Evolutionary conservation across 2,113 vertebrate species (phyloP).

Genomic region (Periophthalmodon schlosseri): DNA sequence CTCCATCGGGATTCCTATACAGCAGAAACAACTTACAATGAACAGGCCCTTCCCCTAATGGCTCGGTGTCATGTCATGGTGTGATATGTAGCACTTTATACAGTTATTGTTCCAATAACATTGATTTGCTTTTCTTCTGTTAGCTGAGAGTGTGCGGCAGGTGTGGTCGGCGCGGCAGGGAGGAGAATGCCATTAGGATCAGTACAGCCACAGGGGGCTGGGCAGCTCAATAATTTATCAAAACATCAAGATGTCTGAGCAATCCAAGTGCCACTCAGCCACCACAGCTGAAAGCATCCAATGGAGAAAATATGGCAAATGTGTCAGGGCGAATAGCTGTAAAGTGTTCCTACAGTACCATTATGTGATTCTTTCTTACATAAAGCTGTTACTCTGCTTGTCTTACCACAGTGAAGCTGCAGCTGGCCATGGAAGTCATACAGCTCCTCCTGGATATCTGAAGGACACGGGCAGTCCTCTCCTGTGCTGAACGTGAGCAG

Average conservation of each 20-base stretch:
- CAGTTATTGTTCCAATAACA: background rate
- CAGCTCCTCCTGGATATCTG: slow-evolving; percentile 91
- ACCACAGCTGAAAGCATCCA: slow-evolving; percentile 12
- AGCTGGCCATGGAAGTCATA: slow-evolving; percentile 95
- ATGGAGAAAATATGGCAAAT: background rate
- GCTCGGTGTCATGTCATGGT: slow-evolving; percentile 9
- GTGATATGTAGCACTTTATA: background rate
- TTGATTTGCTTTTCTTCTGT: background rate
- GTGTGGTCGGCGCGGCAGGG: slow-evolving; percentile 2
- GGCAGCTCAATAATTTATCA: slow-evolving; percentile 66
- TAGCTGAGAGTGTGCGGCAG: background rate
- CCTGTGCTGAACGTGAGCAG: slow-evolving; percentile 92
- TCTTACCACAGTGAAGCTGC: slow-evolving; percentile 90
- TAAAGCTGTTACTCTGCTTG: background rate
- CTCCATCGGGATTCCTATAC: slow-evolving; percentile 90
- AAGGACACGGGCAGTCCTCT: slow-evolving; percentile 95
- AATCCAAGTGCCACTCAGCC: slow-evolving; percentile 36
- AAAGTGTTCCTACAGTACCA: background rate
- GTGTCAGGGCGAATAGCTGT: background rate
- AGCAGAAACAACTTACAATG: slow-evolving; percentile 20
- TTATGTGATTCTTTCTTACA: background rate
- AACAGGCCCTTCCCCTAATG: slow-evolving; percentile 2
- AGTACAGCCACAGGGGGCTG: slow-evolving; percentile 2
- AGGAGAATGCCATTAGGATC: slow-evolving; percentile 27
- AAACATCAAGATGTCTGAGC: slow-evolving; percentile 56